Evolutionary conservation across 2,888 invertebrate species (phyloP), one percentile per base, ranked within the genome.

Genomic region (Psylliodes chrysocephalus): DNA sequence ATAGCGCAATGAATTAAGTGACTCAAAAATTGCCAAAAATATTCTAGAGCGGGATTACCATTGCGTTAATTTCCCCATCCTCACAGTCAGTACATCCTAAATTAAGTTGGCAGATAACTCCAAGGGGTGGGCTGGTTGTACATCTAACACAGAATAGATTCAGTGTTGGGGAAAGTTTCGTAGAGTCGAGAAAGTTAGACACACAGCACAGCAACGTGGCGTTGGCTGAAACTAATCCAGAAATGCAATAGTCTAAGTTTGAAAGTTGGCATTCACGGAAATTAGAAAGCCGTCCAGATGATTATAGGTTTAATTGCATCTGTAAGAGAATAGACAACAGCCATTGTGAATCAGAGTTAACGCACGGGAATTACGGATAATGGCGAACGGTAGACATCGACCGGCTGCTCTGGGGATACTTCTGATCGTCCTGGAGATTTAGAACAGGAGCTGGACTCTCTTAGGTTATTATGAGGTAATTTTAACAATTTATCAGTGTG

Each of bases 301-400:
- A 76, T 76, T 76, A 75, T 73, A 66, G 73, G 71, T 76, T 77
- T 77, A 77, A 77, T 77, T 77, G 75, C 76, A 73, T 75, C 75
- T 74, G 69, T 69, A 73, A 74, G 73, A 68, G 68, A 68, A 70
- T 71, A 77, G 74, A 77, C 76, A 77, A 73, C 74, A 70, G 74
- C 71, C 75, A 76, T 76, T 76, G 76, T 77, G 75, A 76, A 74
- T 76, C 74, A 68, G 73, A 77, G 75, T 75, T 75, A 72, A 73
- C 67, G 69, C 68, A 44, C 40, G 74, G 75, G 76, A 76, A 75
- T 77, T 76, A 75, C 67, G 68, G 74, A 75, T 77, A 76, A 77
- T 77, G 73, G 74, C n/a, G 73, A 73, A 73, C 70, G 67, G 69
- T 69, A 64, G 71, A 71, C 68, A 71, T 71, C 68, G 68, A 69